Percentiles rank a stretch among this genome's conserved stretches.
Conservation (phyloP, 2,797 vertebrate genomes). For the Echiichthys vipera region DNA sequence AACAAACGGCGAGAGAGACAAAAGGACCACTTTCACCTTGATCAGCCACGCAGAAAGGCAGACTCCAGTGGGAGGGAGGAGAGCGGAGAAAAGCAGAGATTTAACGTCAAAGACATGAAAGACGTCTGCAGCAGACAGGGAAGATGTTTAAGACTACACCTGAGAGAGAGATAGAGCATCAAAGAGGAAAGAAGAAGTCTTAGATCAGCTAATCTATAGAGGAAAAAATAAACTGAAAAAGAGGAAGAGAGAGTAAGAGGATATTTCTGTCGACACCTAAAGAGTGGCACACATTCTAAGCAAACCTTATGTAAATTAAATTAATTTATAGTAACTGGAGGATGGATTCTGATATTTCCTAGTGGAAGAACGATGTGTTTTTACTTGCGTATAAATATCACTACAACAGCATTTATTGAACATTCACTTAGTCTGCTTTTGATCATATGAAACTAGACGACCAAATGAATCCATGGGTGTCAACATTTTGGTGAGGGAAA, state of each 20-base stretch:
- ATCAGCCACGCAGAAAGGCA: conserved; percentile 67
- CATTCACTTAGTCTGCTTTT: too few relatives aligned
- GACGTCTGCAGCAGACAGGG: conserved; percentile 58
- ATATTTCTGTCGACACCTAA: conserved; percentile 5
- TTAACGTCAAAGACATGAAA: conserved; percentile 79
- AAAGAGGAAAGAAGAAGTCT: conserved; percentile 58
- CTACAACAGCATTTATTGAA: not conserved
- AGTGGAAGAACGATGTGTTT: not conserved
- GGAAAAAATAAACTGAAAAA: conserved; percentile 25
- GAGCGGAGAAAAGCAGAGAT: conserved; percentile 56
- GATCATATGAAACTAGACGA: too few relatives aligned
- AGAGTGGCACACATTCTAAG: conserved; percentile 7
- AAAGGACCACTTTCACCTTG: conserved; percentile 82
- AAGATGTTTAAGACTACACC: conserved; percentile 64
- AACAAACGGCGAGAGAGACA: conserved; percentile 79
- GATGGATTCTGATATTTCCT: not conserved
- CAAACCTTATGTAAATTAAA: too few relatives aligned
- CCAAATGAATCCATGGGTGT: too few relatives aligned
- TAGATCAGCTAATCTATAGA: conserved; percentile 50
- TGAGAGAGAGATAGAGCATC: conserved; percentile 66
- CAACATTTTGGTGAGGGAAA: too few relatives aligned
- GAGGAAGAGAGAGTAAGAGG: conserved; percentile 5
- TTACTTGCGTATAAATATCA: not conserved
- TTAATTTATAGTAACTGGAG: too few relatives aligned
- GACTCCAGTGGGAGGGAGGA: conserved; percentile 61